Evolutionary conservation across 2,888 invertebrate species (phyloP).

Genomic region (Apamea anceps): DNA sequence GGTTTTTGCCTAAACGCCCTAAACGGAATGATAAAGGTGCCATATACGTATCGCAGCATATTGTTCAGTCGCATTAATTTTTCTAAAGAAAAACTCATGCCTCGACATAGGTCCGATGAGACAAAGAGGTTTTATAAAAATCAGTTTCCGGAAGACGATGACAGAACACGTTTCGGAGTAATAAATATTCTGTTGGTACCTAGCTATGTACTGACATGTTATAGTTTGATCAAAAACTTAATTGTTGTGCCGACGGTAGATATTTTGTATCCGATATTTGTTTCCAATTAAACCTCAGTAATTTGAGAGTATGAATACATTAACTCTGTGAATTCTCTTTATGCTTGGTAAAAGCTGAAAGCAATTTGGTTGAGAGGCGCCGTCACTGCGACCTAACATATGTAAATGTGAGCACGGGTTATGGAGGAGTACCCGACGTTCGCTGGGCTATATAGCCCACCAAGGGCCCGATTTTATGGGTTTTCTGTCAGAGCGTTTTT

Average conservation of each 20-base stretch:
- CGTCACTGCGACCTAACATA: slow-evolving; percentile 69
- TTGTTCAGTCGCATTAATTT: neutral
- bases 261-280: slow-evolving; percentile 4
- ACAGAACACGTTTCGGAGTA: neutral
- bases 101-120: too few relatives aligned
- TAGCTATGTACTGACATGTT: neutral
- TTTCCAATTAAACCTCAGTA: slow-evolving; percentile 49
- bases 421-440: slow-evolving; percentile 43
- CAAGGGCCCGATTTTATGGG: slow-evolving; percentile 64
- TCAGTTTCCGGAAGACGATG: neutral
- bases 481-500: slow-evolving; percentile 58
- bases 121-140: slow-evolving; percentile 7
- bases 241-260: slow-evolving; percentile 11
- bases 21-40: too few relatives aligned
- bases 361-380: slow-evolving; percentile 79
- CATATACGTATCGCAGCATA: neutral
- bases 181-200: too few relatives aligned
- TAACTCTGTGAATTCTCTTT: slow-evolving; percentile 69
- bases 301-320: slow-evolving; percentile 66
- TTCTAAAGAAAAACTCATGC: neutral
- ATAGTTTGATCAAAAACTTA: slow-evolving; percentile 17
- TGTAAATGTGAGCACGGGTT: slow-evolving; percentile 74
- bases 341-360: slow-evolving; percentile 73
- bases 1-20: too few relatives aligned
- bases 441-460: slow-evolving; percentile 42